Conservation (phyloP, 2,888 invertebrate genomes). For the Cyaniris semiargus region DNA sequence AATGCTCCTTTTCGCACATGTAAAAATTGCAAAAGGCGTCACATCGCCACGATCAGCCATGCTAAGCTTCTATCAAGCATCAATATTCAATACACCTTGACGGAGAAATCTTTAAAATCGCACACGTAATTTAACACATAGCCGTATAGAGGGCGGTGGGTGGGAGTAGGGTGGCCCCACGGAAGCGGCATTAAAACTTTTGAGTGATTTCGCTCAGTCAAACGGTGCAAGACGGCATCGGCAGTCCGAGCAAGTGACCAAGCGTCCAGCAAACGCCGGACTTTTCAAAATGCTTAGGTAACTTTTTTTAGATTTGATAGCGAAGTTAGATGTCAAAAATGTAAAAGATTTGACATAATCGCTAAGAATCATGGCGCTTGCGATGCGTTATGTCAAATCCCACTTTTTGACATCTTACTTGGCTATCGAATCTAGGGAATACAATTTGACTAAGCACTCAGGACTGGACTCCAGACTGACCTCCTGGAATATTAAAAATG, state of each 20-base stretch:
- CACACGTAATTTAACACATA: constrained; percentile 47
- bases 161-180: constrained; percentile 53
- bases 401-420: too few relatives aligned
- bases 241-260: constrained; percentile 53
- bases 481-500: neutral
- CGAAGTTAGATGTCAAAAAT: neutral
- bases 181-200: constrained; percentile 79
- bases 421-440: too few relatives aligned
- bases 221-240: constrained; percentile 75
- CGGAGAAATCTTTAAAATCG: constrained; percentile 40
- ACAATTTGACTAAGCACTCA: too few relatives aligned
- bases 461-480: neutral
- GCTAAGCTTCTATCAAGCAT: neutral
- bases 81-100: constrained; percentile 26
- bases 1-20: too few relatives aligned
- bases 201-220: constrained; percentile 80
- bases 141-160: constrained; percentile 37
- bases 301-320: neutral
- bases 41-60: neutral
- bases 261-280: constrained; percentile 33
- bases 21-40: neutral
- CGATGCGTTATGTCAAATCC: too few relatives aligned
- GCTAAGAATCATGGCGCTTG: too few relatives aligned
- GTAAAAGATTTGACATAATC: too few relatives aligned
- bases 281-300: too few relatives aligned